Conservation (phyloP, 2,113 vertebrate genomes). For the Anthoscopus minutus region DNA sequence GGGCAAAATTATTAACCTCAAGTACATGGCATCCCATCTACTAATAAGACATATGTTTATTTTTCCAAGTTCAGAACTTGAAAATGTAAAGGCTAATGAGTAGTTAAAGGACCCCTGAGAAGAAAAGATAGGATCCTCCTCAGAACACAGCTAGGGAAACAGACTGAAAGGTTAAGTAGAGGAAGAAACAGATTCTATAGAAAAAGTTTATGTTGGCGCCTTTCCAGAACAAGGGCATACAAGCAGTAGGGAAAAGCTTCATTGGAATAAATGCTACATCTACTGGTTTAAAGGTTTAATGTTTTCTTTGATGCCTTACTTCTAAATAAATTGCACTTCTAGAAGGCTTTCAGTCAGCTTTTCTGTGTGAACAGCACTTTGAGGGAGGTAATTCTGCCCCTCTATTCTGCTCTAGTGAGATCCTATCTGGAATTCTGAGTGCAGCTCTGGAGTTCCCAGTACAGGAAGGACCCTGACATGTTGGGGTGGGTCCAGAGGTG, state of each 20-base stretch:
- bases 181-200: not conserved
- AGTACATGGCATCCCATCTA: not conserved
- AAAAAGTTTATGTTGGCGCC: not conserved
- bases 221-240: not conserved
- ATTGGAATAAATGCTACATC: not conserved
- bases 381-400: not conserved
- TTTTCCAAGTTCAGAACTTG: not conserved
- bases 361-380: not conserved
- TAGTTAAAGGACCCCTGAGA: not conserved
- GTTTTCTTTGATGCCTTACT: not conserved
- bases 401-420: not conserved
- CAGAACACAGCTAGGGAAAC: not conserved
- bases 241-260: not conserved
- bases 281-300: not conserved
- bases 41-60: not conserved
- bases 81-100: not conserved
- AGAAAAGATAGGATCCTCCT: not conserved
- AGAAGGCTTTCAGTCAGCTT: not conserved
- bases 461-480: not conserved
- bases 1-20: constrained; percentile 33
- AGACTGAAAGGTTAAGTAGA: not conserved
- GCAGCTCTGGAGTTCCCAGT: not conserved
- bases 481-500: not conserved
- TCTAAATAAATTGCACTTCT: not conserved
- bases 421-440: not conserved